Conservation (phyloP, 2,113 vertebrate species). For the Sylvia atricapilla region DNA sequence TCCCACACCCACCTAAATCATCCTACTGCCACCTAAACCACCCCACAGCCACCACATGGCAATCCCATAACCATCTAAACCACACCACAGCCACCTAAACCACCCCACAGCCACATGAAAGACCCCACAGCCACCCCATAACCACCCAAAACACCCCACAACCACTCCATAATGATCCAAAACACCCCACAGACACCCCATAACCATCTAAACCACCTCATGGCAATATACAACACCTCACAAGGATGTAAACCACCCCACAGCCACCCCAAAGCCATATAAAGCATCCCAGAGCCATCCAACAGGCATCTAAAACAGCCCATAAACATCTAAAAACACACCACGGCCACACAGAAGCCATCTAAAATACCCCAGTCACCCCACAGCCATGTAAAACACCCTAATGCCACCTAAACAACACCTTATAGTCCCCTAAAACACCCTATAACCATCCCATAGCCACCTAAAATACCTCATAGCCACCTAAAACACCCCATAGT, state of each 20-base stretch:
- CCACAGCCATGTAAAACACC: neutral
- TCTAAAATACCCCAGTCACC: neutral
- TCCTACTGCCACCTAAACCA: fast-evolving
- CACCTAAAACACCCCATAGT: neutral
- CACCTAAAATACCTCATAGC: neutral
- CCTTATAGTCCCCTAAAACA: fast-evolving
- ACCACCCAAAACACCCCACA: neutral
- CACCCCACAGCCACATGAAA: fast-evolving
- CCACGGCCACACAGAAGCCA: neutral
- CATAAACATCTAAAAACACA: neutral
- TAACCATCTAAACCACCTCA: neutral
- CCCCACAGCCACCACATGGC: too few species aligned
- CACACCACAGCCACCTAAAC: neutral
- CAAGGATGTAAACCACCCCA: neutral
- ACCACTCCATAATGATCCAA: too few species aligned
- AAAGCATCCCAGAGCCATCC: neutral
- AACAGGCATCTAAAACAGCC: neutral
- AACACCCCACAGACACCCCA: neutral
- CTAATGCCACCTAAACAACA: neutral
- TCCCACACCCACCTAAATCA: too few species aligned
- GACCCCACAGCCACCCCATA: too few species aligned
- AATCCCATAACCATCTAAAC: neutral
- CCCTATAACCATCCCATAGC: neutral
- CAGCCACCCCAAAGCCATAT: neutral
- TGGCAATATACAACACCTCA: neutral